Evolutionary conservation across 2,888 invertebrate species (phyloP).

Genomic region (Panopea generosa): DNA sequence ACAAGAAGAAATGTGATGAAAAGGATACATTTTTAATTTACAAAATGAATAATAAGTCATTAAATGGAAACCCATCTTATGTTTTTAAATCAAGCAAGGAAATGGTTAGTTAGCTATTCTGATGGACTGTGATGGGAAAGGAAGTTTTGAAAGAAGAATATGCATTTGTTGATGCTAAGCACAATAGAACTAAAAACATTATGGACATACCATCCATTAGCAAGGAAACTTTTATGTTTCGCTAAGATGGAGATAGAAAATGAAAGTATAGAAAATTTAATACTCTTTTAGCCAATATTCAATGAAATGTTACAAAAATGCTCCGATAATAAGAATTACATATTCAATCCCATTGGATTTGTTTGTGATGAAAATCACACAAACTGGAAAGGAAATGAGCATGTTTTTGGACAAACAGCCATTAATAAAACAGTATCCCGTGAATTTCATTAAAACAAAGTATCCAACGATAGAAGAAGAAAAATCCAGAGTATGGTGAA

Average conservation of each 20-base stretch:
- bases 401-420: constrained; percentile 2
- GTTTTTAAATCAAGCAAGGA: constrained; percentile 7
- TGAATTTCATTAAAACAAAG: constrained; percentile 29
- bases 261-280: too few relatives aligned
- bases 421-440: constrained; percentile 1
- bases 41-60: background rate
- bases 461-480: constrained; percentile 5
- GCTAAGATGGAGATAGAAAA: background rate
- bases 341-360: constrained; percentile 4
- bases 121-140: too few relatives aligned
- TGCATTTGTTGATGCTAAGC: constrained; percentile 4
- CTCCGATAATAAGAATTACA: background rate
- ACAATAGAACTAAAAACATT: constrained; percentile 4
- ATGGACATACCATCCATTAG: background rate
- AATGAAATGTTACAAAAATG: constrained; percentile 2
- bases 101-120: too few relatives aligned
- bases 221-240: background rate
- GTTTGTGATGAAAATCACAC: constrained; percentile 20
- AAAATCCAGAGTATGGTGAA: background rate
- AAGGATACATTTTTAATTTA: constrained; percentile 3
- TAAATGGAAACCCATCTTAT: constrained; percentile 6
- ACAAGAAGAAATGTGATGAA: too few relatives aligned
- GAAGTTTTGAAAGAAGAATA: constrained; percentile 3
- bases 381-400: constrained; percentile 18
- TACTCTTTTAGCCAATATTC: background rate